A percentile compares a stretch with the other conserved stretches of the same genome.
Evolutionary conservation across 2,797 vertebrate species (phyloP).

Genomic region (Myotis myotis): DNA sequence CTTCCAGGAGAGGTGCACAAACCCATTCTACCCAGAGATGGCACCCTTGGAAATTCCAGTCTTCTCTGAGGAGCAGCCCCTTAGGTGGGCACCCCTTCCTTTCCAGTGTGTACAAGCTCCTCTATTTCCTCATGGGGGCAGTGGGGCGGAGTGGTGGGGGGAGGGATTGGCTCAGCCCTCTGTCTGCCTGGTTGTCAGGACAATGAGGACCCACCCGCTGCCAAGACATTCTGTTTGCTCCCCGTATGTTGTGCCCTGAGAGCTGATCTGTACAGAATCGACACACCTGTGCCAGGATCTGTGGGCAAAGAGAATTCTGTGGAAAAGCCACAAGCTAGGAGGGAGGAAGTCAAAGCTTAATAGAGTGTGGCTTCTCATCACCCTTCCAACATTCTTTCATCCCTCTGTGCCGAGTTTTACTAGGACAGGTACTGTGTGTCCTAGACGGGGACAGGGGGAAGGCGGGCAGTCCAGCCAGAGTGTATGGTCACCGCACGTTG

Average conservation of each 20-base stretch:
- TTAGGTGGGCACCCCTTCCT: not conserved
- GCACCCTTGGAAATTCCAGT: not conserved
- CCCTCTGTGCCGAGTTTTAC: not conserved
- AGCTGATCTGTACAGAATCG: not conserved
- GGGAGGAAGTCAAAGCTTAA: not conserved
- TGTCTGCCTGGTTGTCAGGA: not conserved
- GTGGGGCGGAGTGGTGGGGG: accelerated
- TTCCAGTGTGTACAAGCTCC: not conserved
- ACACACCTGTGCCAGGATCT: constrained; percentile 24
- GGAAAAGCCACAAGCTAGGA: not conserved
- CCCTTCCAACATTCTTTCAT: not conserved
- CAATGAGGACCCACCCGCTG: not conserved
- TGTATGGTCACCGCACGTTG: accelerated
- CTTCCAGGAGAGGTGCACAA: not conserved
- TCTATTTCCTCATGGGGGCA: not conserved
- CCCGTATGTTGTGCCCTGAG: not conserved
- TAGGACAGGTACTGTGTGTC: not conserved
- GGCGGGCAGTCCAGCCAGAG: not conserved
- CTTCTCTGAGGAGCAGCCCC: not conserved
- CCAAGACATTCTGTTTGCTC: constrained; percentile 33
- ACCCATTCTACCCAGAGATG: not conserved
- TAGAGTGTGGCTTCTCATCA: not conserved
- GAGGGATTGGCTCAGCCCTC: not conserved
- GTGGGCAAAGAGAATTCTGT: not conserved
- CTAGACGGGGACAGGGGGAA: not conserved